Evolutionary conservation across 1,140 invertebrate species (phyloP).

Genomic region (Whitmania pigra): DNA sequence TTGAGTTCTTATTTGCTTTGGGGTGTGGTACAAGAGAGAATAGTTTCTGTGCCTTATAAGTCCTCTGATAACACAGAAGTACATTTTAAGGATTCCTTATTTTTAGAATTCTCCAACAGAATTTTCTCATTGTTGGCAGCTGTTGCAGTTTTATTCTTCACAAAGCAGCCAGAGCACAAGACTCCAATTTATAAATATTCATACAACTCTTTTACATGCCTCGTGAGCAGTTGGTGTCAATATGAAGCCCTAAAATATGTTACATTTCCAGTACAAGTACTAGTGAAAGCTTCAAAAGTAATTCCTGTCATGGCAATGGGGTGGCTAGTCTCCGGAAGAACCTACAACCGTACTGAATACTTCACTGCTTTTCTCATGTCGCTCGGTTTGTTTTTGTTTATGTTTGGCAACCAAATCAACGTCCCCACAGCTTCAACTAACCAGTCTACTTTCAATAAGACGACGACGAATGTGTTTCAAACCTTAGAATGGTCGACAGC

Average conservation of each 20-base stretch:
- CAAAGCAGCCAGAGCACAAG: conserved; percentile 19
- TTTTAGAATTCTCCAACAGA: conserved; percentile 84
- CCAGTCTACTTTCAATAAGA: conserved; percentile 30
- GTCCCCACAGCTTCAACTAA: conserved; percentile 45
- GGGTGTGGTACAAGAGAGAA: conserved; percentile 56
- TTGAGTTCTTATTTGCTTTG: conserved; percentile 82
- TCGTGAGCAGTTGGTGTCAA: conserved; percentile 97
- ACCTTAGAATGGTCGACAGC: background rate
- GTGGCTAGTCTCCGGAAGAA: conserved; percentile 70
- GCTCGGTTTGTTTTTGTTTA: conserved; percentile 77
- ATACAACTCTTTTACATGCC: conserved; percentile 90
- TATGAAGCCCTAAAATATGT: conserved; percentile 98
- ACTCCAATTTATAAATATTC: conserved; percentile 90
- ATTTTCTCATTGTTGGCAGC: conserved; percentile 69
- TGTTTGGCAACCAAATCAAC: conserved; percentile 47
- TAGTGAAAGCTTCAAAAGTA: conserved; percentile 47
- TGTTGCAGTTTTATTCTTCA: conserved; percentile 48
- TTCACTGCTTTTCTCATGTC: conserved; percentile 76
- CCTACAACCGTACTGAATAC: conserved; percentile 86
- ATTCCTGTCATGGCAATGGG: conserved; percentile 97
- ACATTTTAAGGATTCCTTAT: conserved; percentile 77
- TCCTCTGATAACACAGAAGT: conserved; percentile 28
- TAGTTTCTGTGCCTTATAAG: conserved; percentile 26
- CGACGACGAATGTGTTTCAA: background rate
- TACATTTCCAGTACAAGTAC: conserved; percentile 86